Base-by-base conservation (phyloP, 2,113 vertebrate species). In the Ranitomeya variabilis region DNA sequence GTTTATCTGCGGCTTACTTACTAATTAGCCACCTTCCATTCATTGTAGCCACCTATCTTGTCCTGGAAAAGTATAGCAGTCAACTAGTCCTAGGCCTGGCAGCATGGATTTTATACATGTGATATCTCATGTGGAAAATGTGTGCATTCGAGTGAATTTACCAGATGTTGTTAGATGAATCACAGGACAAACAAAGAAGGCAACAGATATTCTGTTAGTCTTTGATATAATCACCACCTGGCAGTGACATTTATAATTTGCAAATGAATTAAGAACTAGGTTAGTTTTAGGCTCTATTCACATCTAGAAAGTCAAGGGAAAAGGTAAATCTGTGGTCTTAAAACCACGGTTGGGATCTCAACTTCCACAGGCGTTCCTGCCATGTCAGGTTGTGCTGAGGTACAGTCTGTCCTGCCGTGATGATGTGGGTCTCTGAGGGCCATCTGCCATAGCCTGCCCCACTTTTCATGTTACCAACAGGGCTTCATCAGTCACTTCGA, bases 81-180 rank as follows among this genome's bases (percentile, higher is more conserved):
- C 73, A 76, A 80, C 78, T 55, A 59, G 78, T 80, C 78, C 55
- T 55, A 59, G 23, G 78, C 26, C 78, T 80, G 55, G 78, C 78
- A 8, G 55, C 55, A 31, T 23, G 15, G 78, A 57, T 80, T 59
- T 57, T 80, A 31, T 26, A 57, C 78, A 31, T 59, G 55, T 18
- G 60, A 14, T 1, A 80, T 80, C 55, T 80, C 54, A 80, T 57
- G 55, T 80, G 52, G 78, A 80, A 80, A 26, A 80, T 14, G 7
- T 80, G 78, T 60, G 54, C 55, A 26, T 26, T 31, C 78, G 26
- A 80, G 78, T 80, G 78, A 1, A 80, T 60, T 23, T 60, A 80
- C 78, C 78, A 80, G 78, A 60, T 80, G 77, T 57, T 80, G 54
- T 59, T 55, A 55, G 15, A 18, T 59, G 55, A 80, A 80, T 57